Conservation (phyloP, 2,888 invertebrate species). For the Merodon equestris region DNA sequence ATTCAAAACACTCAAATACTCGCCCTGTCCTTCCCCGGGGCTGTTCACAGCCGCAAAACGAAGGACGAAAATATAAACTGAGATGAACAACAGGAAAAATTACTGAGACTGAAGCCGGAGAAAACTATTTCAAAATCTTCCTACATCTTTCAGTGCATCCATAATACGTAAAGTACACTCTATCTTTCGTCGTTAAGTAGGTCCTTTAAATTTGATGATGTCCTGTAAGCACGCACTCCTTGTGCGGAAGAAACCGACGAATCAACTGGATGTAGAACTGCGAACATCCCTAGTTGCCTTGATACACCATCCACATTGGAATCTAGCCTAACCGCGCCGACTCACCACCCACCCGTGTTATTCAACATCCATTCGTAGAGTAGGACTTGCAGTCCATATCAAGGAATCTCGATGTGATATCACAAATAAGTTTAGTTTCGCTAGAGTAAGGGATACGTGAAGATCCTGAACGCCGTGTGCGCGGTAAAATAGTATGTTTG, state of each 20-base stretch:
- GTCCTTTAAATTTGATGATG: neutral
- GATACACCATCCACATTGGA: constrained; percentile 41
- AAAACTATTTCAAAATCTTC: neutral
- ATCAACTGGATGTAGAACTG: constrained; percentile 42
- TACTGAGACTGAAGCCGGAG: neutral
- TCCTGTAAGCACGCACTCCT: constrained; percentile 16
- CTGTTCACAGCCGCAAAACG: neutral
- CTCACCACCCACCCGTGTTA: constrained; percentile 48
- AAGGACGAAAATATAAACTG: neutral
- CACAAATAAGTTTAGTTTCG: constrained; percentile 58
- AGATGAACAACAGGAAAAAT: no score
- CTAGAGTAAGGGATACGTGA: constrained; percentile 68
- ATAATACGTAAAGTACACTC: neutral
- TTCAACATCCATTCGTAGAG: constrained; percentile 38
- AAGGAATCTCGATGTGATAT: constrained; percentile 58
- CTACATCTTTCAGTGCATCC: no score
- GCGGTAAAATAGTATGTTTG: constrained; percentile 30
- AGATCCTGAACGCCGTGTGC: constrained; percentile 48
- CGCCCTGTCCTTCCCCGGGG: constrained; percentile 27
- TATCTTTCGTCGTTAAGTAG: neutral
- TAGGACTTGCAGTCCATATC: constrained; percentile 36
- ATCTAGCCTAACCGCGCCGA: constrained; percentile 48
- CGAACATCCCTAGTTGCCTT: neutral
- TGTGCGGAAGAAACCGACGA: constrained; percentile 15
- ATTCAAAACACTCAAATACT: constrained; percentile 37